Percentiles rank a stretch among this genome's conserved stretches.
phyloP scores from a whole-genome alignment of 1,140 invertebrate genomes.

The Philaenus spumarius region DNA sequence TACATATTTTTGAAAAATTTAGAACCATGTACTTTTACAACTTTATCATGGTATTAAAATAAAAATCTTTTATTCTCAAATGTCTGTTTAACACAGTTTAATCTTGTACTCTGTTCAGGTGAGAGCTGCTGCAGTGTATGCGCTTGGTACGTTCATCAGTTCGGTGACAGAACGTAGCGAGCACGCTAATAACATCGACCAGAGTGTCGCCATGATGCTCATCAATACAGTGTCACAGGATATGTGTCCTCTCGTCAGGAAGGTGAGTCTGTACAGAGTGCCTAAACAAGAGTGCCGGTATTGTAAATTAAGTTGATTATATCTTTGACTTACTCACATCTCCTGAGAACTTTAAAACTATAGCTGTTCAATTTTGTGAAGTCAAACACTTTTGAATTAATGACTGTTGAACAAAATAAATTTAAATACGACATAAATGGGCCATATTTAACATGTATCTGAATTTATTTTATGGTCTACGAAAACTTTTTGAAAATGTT shows the following conservation, averaged over 20 bases:
- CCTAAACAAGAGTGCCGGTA: neutral
- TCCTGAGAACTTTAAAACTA: neutral
- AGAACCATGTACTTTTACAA: no score
- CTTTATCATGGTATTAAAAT: no score
- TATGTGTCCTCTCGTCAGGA: constrained; percentile 81
- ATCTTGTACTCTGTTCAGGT: constrained; percentile 54
- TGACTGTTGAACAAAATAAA: no score
- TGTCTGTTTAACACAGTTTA: no score
- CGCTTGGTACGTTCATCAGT: constrained; percentile 88
- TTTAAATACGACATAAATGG: neutral
- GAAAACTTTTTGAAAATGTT: no score
- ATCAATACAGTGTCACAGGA: constrained; percentile 71
- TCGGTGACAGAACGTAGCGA: constrained; percentile 73
- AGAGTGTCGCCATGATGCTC: constrained; percentile 80
- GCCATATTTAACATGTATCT: no score
- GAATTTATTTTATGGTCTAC: neutral
- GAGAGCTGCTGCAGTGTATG: constrained; percentile 82
- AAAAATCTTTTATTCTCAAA: no score
- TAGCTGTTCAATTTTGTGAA: neutral
- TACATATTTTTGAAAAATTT: no score
- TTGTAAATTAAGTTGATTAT: neutral
- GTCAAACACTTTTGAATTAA: no score
- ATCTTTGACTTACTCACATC: neutral
- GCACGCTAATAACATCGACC: constrained; percentile 90
- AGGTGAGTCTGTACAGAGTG: no score